These are phyloP conservation scores for Brachyhypopomus gauderio DNA, from an alignment of 2,113 vertebrate genomes.

Conservation along the genomic window DNA sequence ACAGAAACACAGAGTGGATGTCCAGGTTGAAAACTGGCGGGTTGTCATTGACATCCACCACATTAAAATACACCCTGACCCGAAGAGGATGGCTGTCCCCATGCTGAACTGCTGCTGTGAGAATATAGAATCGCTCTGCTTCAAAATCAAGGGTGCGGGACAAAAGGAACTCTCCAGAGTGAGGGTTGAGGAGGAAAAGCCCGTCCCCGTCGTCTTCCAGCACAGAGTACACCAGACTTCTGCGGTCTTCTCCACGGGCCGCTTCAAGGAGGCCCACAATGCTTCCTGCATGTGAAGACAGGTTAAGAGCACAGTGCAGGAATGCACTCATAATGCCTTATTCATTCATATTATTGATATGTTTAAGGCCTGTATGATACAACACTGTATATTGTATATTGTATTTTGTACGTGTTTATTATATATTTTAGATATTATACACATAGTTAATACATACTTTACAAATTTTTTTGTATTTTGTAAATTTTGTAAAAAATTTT, in stretches of 20 bases:
- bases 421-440: too few species aligned
- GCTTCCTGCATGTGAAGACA: conserved; percentile 66
- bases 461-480: too few species aligned
- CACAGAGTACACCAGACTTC: conserved; percentile 66
- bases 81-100: conserved; percentile 58
- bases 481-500: too few species aligned
- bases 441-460: too few species aligned
- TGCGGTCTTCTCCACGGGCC: conserved; percentile 42
- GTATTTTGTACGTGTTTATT: too few species aligned
- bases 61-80: conserved; percentile 75
- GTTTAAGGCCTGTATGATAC: too few species aligned
- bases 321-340: too few species aligned
- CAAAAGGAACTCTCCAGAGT: conserved; percentile 75
- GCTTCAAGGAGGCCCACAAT: conserved; percentile 70
- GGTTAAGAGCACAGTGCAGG: conserved; percentile 1
- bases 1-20: conserved; percentile 57
- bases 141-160: conserved; percentile 76
- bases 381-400: too few species aligned
- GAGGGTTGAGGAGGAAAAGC: conserved; percentile 71
- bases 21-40: conserved; percentile 67
- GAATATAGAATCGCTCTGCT: conserved; percentile 68
- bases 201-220: conserved; percentile 75
- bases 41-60: conserved; percentile 77
- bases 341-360: too few species aligned
- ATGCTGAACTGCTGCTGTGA: conserved; percentile 65